phyloP scores from a whole-genome alignment of 2,797 vertebrate genomes.

The Agapornis canus region DNA sequence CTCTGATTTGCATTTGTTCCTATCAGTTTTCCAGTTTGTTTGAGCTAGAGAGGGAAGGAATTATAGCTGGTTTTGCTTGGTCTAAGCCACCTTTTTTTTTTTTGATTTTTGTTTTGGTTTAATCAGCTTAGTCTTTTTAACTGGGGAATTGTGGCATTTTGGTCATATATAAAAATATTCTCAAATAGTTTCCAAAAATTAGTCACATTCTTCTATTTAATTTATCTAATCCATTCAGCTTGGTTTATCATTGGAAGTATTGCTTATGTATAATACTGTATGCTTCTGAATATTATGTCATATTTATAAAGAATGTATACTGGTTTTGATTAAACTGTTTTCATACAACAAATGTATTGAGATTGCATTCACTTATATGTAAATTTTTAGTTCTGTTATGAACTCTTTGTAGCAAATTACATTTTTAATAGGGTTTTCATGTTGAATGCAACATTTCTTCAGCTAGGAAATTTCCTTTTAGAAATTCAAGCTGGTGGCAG shows the following conservation, averaged over 20 bases:
- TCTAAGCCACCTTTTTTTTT: accelerated
- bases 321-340: neutral
- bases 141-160: neutral
- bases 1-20: neutral
- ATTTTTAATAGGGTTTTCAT: neutral
- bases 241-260: neutral
- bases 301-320: neutral
- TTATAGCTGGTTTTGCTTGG: neutral
- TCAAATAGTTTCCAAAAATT: neutral
- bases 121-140: neutral
- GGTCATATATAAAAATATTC: neutral
- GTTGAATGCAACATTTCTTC: neutral
- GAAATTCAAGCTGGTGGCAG: neutral
- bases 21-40: neutral
- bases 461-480: neutral
- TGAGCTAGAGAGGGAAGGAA: neutral
- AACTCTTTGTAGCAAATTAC: neutral
- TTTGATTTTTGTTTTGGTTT: neutral
- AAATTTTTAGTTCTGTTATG: neutral
- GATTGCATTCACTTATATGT: neutral
- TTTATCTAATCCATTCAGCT: neutral
- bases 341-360: neutral
- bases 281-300: neutral
- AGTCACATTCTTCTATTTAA: neutral
- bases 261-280: neutral